These are phyloP conservation scores for Neosalanx taihuensis DNA, from an alignment of 2,797 vertebrate genomes.

Conservation along the genomic window DNA sequence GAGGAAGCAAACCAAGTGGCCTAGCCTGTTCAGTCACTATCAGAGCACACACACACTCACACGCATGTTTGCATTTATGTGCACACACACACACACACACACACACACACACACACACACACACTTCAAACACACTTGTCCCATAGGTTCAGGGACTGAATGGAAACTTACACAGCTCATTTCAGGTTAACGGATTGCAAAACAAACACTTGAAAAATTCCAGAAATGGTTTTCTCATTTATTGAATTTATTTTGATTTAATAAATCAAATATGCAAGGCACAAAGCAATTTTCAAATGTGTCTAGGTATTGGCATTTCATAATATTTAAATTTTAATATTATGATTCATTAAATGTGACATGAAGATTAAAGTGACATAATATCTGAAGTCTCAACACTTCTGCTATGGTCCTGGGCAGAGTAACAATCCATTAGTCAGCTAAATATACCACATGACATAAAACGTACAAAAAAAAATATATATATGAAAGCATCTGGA, in stretches of 20 bases:
- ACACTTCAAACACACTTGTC: neutral
- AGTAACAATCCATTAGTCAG: too few species aligned
- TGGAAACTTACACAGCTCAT: neutral
- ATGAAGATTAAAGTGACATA: too few species aligned
- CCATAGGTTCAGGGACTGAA: neutral
- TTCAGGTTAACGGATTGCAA: neutral
- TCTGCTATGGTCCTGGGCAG: too few species aligned
- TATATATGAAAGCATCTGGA: too few species aligned
- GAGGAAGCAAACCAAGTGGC: constrained; percentile 64
- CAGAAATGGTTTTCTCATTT: neutral
- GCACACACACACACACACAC: neutral
- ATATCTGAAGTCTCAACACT: too few species aligned
- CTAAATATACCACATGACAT: too few species aligned
- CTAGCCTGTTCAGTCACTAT: constrained; percentile 62
- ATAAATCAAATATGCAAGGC: neutral
- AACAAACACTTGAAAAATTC: neutral
- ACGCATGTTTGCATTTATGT: neutral
- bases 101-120: neutral
- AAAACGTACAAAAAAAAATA: too few species aligned
- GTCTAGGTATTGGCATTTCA: neutral
- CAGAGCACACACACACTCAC: neutral
- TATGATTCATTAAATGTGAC: neutral
- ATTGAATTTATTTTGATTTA: neutral
- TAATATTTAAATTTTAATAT: neutral
- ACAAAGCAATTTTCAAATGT: neutral